Evolutionary conservation across 2,888 invertebrate species (phyloP).

Genomic region (Nasonia oneida): DNA sequence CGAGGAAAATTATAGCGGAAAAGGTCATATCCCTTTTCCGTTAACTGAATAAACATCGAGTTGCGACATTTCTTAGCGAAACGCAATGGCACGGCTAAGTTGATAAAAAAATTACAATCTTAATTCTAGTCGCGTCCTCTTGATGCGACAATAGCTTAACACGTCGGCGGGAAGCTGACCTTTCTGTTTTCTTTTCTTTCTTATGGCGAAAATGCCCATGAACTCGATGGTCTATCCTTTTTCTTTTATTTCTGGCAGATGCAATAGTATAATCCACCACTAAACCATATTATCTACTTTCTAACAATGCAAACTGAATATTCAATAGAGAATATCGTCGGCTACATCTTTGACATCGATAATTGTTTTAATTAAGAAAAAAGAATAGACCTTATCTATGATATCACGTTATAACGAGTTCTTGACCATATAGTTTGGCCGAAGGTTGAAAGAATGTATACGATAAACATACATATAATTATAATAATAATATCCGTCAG

Average conservation of each 20-base stretch:
- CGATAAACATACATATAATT: slow-evolving; percentile 4
- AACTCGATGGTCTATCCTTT: slow-evolving; percentile 29
- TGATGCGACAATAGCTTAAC: slow-evolving; percentile 22
- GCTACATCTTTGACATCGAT: background rate
- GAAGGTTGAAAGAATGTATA: slow-evolving; percentile 23
- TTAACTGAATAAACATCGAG: slow-evolving; percentile 49
- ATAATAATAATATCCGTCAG: slow-evolving; percentile 42
- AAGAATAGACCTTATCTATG: slow-evolving; percentile 26
- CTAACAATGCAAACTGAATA: background rate
- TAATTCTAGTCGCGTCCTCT: slow-evolving; percentile 34
- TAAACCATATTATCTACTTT: background rate
- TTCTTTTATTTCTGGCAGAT: slow-evolving; percentile 1
- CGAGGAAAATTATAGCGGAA: slow-evolving; percentile 48
- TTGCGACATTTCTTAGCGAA: slow-evolving; percentile 56
- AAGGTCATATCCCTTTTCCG: slow-evolving; percentile 30
- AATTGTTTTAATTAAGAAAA: slow-evolving; percentile 7
- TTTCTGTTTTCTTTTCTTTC: background rate
- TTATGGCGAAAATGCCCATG: slow-evolving; percentile 19
- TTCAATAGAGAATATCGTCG: background rate
- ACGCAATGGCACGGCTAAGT: slow-evolving; percentile 64
- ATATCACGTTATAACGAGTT: slow-evolving; percentile 46
- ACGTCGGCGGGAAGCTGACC: slow-evolving; percentile 47
- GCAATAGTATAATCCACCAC: background rate
- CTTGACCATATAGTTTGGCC: slow-evolving; percentile 7
- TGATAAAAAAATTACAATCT: slow-evolving; percentile 57